Evolutionary conservation across 2,888 invertebrate genomes (phyloP), one percentile per base, ranked within the genome.

Genomic region (Pseudeuparius sepicola): DNA sequence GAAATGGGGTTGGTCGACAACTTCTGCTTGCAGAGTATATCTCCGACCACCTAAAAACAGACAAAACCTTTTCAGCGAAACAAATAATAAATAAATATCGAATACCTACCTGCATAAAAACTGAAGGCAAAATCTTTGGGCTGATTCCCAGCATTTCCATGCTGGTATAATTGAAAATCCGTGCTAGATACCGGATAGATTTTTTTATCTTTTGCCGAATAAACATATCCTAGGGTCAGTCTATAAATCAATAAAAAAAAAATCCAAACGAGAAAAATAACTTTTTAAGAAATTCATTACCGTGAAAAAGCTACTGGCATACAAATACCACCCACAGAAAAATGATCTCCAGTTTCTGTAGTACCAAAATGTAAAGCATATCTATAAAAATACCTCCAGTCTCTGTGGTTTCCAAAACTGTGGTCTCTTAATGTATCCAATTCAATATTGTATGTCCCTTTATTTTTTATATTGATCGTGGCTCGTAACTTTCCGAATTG

Each of bases 361-460:
- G 70, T 70, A 31, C 78, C 68, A 53, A 75, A 80, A 57, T 83
- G 81, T 40, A 80, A 65, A 3, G 70, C 75, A 54, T 81, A 81
- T 31, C 80, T 68, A 47, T 79, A 75, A 50, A 79, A 69, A 36
- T 69, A 66, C 30, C 67, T 68, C 81, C 80, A 81, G 46, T 81
- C 75, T 29, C 78, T 36, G 25, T 51, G 53, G 43, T 54, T 59
- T 61, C 79, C 80, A 53, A 75, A 76, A 45, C 71, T 76, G 50
- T 80, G 82, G 57, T 81, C 80, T 49, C 81, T 63, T 35, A 79
- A 68, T 14, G 75, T 73, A 10, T 72, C 70, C 52, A 82, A 61
- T 13, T 65, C 56, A 2, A 78, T 45, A 2, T 55, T 40, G 38
- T 69, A 66, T n/a, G n/a, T n/a, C 30, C 52, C 46, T 40, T 59